phyloP scores from a whole-genome alignment of 2,797 vertebrate genomes.

The Moxostoma hubbsi region DNA sequence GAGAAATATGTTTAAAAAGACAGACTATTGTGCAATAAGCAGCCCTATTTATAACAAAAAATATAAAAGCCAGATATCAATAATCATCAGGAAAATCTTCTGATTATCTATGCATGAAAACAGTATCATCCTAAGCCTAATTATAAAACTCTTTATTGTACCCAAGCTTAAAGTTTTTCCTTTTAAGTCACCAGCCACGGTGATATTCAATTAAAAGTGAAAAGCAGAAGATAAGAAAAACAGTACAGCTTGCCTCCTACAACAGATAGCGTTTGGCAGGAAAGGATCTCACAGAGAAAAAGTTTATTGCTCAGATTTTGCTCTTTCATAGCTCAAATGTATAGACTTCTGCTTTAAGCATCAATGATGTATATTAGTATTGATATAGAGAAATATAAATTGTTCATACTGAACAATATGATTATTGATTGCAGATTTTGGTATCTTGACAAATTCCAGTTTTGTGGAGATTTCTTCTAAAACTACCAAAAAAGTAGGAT shows the following conservation, averaged over 20 bases:
- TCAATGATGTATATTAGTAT: too few relatives aligned
- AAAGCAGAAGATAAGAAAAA: conserved; percentile 47
- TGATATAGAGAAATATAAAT: neutral
- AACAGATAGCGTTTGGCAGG: too few relatives aligned
- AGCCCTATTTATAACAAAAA: too few relatives aligned
- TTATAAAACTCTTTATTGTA: neutral
- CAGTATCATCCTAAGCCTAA: too few relatives aligned
- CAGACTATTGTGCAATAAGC: too few relatives aligned
- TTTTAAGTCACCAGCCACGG: conserved; percentile 71
- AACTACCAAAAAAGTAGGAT: neutral
- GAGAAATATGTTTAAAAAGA: too few relatives aligned
- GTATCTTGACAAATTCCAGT: neutral
- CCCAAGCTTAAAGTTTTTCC: conserved; percentile 56
- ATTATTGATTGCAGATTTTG: neutral
- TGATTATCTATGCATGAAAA: too few relatives aligned
- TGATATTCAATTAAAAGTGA: conserved; percentile 68
- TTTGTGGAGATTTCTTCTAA: neutral
- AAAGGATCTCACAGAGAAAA: too few relatives aligned
- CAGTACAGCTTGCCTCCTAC: conserved; percentile 45
- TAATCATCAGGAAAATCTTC: too few relatives aligned
- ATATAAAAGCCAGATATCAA: too few relatives aligned
- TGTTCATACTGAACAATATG: neutral
- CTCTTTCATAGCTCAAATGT: neutral
- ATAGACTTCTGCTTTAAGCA: neutral
- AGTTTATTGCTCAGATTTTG: neutral